Percentiles rank a stretch among this genome's conserved stretches.
phyloP scores from a whole-genome alignment of 2,888 invertebrate genomes.

The Suillia variegata region DNA sequence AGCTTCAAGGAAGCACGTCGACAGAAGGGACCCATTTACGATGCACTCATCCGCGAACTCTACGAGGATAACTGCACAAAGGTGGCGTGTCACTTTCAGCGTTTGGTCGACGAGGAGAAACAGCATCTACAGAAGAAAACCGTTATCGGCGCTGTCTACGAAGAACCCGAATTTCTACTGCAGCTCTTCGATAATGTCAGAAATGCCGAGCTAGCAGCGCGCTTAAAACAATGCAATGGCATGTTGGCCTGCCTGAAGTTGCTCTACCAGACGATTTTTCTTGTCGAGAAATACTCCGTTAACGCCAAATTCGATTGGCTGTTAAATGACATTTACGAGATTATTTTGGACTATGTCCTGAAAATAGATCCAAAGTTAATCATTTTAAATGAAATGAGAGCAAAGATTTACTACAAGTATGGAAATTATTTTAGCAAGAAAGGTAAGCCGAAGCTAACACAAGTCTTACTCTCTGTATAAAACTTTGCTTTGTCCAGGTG shows the following conservation, averaged over 20 bases:
- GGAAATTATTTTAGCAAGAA: conserved; percentile 28
- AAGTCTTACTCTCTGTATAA: too few species aligned
- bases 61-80: conserved; percentile 44
- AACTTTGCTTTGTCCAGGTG: too few species aligned
- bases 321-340: conserved; percentile 38
- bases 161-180: conserved; percentile 38
- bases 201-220: conserved; percentile 41
- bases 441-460: conserved; percentile 22
- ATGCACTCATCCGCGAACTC: conserved; percentile 44
- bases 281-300: too few species aligned
- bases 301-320: conserved; percentile 43
- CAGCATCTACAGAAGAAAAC: conserved; percentile 25
- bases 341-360: too few species aligned
- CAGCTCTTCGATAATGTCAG: conserved; percentile 43
- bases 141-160: too few species aligned
- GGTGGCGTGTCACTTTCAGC: conserved; percentile 42
- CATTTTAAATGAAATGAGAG: conserved; percentile 35
- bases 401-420: conserved; percentile 44
- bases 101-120: conserved; percentile 43
- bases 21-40: conserved; percentile 37
- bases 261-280: conserved; percentile 43
- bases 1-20: conserved; percentile 38
- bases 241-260: conserved; percentile 35
- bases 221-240: conserved; percentile 31
- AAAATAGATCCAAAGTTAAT: conserved; percentile 28